Base-by-base conservation (phyloP, 2,113 vertebrate species). In the Pterocles gutturalis region DNA sequence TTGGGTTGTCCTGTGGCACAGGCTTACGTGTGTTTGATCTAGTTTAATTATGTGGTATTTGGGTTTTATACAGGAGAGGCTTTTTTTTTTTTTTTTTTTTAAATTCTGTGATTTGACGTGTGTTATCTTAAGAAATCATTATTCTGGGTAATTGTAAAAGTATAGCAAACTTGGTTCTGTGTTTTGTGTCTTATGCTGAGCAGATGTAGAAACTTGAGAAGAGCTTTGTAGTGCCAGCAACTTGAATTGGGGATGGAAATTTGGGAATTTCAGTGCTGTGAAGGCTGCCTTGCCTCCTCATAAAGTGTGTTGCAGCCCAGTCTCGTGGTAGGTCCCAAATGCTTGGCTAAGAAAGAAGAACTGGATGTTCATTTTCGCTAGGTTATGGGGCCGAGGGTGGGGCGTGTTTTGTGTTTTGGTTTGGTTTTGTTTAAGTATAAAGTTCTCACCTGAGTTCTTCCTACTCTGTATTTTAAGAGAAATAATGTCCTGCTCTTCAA, bases 371-470 rank as follows among this genome's bases (percentile, higher is more conserved):
- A 1, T 33, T 90, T 73, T 66, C 11, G 12, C 28, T 41, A 36
- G 6, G 5, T 60, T 67, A 22, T 10, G 6, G 3, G 9, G 7
- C 1, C 5, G 8, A 7, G 29, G 13, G 5, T 3, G 8, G 1
- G 14, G 4, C 3, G 8, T 28, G 58, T 6, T 57, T 31, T 61
- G 36, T 29, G 18, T 11, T 65, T 78, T 43, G 8, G 5, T 62
- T n/a, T 64, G 29, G 4, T 49, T 83, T n/a, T 82, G 16, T 45
- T 93, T 55, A 22, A 41, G 38, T 87, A 72, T 54, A 3, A 55
- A 83, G 17, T 36, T 70, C 46, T 80, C 14, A 8, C 15, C 70
- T 22, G 26, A n/a, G 11, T 53, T 57, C 62, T 64, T 80, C 7
- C 36, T 77, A 10, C 6, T 12, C 34, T 66, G 4, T 20, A 36